Conservation (phyloP, 2,888 invertebrate genomes). For the Caenorhabditis zanzibari region DNA sequence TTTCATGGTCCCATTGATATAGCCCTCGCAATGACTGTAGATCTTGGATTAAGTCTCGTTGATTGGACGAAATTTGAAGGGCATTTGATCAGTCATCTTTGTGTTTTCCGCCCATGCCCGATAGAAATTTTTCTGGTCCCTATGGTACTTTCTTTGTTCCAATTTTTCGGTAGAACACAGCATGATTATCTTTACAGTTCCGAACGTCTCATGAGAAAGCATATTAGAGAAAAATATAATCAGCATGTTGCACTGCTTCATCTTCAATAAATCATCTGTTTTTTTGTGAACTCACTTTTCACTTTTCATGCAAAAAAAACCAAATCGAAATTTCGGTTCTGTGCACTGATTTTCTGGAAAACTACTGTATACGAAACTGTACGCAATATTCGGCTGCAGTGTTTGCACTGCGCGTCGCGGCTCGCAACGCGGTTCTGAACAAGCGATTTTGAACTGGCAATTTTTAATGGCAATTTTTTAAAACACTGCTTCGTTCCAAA, state of each 20-base stretch:
- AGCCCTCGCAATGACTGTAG: background rate
- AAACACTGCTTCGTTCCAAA: background rate
- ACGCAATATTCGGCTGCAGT: slow-evolving; percentile 20
- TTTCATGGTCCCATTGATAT: slow-evolving; percentile 25
- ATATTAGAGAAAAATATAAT: slow-evolving; percentile 47
- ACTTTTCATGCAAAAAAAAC: no score
- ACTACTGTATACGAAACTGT: slow-evolving; percentile 19
- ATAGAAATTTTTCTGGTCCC: slow-evolving; percentile 12
- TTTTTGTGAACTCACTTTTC: no score
- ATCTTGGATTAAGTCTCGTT: slow-evolving; percentile 1
- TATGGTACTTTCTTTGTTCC: background rate
- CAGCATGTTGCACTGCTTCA: slow-evolving; percentile 6
- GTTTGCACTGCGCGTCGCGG: slow-evolving; percentile 27
- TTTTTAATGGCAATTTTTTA: background rate
- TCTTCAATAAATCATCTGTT: no score
- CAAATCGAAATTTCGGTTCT: background rate
- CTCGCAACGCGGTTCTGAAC: slow-evolving; percentile 12
- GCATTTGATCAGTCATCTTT: background rate
- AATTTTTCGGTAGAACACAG: slow-evolving; percentile 1
- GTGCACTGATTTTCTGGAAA: background rate
- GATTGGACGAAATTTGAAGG: background rate
- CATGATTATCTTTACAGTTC: slow-evolving; percentile 8
- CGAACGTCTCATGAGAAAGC: slow-evolving; percentile 35
- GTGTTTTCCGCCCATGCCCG: background rate
- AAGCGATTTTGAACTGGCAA: background rate